Conservation (phyloP, 2,113 vertebrate genomes). For the Syrrhaptes paradoxus region DNA sequence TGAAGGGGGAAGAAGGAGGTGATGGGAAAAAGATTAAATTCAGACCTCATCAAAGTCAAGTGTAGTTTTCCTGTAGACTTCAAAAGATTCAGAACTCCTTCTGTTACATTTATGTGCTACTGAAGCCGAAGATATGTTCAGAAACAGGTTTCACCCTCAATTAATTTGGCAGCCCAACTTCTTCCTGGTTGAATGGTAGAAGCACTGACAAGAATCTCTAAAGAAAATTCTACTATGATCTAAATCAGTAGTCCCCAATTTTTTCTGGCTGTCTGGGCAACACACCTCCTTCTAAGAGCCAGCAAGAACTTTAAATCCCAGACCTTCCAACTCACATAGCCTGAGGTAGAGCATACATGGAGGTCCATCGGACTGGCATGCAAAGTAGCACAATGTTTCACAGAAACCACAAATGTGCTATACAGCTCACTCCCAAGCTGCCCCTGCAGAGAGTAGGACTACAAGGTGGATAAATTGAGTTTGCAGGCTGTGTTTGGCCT, state of each 20-base stretch:
- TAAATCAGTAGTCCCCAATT: not conserved
- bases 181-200: constrained; percentile 43
- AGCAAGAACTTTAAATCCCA: not conserved
- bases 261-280: not conserved
- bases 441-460: not conserved
- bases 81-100: constrained; percentile 39
- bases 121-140: constrained; percentile 6
- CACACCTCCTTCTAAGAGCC: not conserved
- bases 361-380: not conserved
- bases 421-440: not conserved
- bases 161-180: constrained; percentile 32
- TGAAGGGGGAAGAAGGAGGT: not conserved
- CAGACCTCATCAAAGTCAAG: constrained; percentile 54
- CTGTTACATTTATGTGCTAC: constrained; percentile 19
- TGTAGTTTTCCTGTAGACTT: constrained; percentile 46
- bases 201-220: constrained; percentile 39
- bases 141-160: constrained; percentile 46
- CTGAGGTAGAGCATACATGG: not conserved
- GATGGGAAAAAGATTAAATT: constrained; percentile 46
- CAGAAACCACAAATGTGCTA: not conserved
- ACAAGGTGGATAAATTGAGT: not conserved
- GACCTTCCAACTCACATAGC: not conserved
- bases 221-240: constrained; percentile 16
- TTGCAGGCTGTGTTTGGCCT: not conserved
- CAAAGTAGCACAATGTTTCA: not conserved